Evolutionary conservation across 2,888 invertebrate species (phyloP).

Genomic region (Dioctria linearis): DNA sequence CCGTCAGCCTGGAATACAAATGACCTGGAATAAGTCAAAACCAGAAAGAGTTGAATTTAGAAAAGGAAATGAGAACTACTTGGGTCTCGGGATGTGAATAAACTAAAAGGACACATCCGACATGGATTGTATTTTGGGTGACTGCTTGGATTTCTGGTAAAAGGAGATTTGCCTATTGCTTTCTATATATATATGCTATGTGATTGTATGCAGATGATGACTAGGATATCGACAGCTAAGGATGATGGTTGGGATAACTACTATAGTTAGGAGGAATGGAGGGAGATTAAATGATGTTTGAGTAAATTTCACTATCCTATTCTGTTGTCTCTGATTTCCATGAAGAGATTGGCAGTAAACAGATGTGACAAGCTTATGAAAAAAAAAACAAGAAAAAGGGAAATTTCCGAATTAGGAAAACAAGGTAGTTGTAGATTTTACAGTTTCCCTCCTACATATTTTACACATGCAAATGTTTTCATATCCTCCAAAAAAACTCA

Average conservation of each 20-base stretch:
- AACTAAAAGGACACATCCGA: not conserved
- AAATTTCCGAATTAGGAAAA: not conserved
- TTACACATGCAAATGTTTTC: too few species aligned
- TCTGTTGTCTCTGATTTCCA: conserved; percentile 37
- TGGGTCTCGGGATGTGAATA: not conserved
- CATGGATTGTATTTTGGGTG: conserved; percentile 7
- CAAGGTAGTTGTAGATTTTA: too few species aligned
- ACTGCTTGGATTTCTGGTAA: conserved; percentile 2
- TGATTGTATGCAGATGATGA: too few species aligned
- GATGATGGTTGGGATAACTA: too few species aligned
- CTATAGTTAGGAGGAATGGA: too few species aligned
- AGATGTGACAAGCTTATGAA: conserved; percentile 41
- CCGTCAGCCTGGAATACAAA: conserved; percentile 53
- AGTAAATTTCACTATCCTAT: not conserved
- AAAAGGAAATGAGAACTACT: conserved; percentile 44
- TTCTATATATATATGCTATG: not conserved
- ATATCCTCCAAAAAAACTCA: too few species aligned
- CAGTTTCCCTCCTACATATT: too few species aligned
- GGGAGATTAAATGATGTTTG: conserved; percentile 33
- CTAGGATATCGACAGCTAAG: too few species aligned
- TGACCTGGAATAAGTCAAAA: conserved; percentile 54
- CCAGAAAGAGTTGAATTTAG: conserved; percentile 50
- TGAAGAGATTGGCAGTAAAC: conserved; percentile 27
- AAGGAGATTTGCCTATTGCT: conserved; percentile 6
- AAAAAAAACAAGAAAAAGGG: not conserved